Conservation (phyloP, 2,888 invertebrate genomes). For the Endotricha flammealis region DNA sequence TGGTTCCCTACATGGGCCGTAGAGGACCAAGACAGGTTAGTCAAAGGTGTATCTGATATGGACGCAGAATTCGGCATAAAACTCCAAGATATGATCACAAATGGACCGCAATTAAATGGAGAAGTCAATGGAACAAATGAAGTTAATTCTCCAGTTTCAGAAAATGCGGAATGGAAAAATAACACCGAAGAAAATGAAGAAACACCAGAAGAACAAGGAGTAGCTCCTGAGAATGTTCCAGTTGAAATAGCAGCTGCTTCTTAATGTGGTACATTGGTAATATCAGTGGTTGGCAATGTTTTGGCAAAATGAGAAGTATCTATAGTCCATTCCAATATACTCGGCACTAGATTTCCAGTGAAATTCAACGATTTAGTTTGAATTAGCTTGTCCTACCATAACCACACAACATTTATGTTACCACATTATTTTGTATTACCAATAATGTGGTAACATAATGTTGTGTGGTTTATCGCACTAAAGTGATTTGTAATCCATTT, state of each 20-base stretch:
- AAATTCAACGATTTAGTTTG: too few relatives aligned
- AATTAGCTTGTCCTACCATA: too few relatives aligned
- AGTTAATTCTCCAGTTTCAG: conserved; percentile 37
- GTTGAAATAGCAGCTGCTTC: conserved; percentile 66
- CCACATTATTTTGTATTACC: too few relatives aligned
- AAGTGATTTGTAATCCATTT: too few relatives aligned
- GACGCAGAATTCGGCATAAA: conserved; percentile 86
- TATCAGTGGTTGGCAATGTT: not conserved
- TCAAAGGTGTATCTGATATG: conserved; percentile 83
- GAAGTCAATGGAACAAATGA: conserved; percentile 55
- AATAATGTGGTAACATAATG: too few relatives aligned
- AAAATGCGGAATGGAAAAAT: conserved; percentile 20
- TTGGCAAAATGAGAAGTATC: too few relatives aligned
- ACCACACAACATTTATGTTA: too few relatives aligned
- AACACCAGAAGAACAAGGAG: conserved; percentile 23
- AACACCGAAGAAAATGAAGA: conserved; percentile 24
- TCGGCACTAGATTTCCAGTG: too few relatives aligned
- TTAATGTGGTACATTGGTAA: conserved; percentile 31
- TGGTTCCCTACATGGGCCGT: conserved; percentile 89
- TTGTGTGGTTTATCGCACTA: too few relatives aligned
- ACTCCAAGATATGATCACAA: conserved; percentile 69
- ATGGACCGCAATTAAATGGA: conserved; percentile 53
- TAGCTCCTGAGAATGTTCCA: conserved; percentile 47
- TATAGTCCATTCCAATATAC: too few relatives aligned
- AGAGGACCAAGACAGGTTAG: conserved; percentile 83